Base-by-base conservation (phyloP, 2,888 invertebrate species). In the Melinopterus prodromus region DNA sequence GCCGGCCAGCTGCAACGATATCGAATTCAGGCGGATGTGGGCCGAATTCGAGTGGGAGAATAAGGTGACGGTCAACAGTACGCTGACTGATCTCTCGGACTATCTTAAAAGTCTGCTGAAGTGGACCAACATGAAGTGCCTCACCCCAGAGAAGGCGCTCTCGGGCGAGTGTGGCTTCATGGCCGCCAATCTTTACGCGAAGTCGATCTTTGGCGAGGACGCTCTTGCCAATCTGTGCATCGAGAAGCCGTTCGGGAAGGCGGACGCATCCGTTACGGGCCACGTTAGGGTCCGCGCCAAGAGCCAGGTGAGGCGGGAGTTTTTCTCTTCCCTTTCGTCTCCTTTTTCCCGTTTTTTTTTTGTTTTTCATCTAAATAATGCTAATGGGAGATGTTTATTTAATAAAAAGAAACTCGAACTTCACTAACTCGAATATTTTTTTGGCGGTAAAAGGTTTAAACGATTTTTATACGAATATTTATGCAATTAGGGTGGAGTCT, bases 41-140 rank as follows among this genome's bases (percentile, higher is more conserved):
- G 98, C 98, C 2, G 99, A 99, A 91, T 99, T 99, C 91, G 99
- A 99, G 90, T 99, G 99, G 99, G 99, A 99, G 91, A 99, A 99
- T 90, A 99, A 99, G 93, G 98, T 86, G 3, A 84, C 86, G 6
- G 86, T 86, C 6, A 84, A 97, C 89, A 99, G 99, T 0, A 94
- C 94, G 77, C 94, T 99, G 83, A 96, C 96, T 0, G 98, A 99
- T 88, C 91, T 99, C 80, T 93, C 96, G 83, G 97, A 97, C 84
- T 99, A 99, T 90, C 91, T 99, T 79, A 94, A 95, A 81, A 98
- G 99, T 87, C 91, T 99, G 77, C 91, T 99, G 79, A 94, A 95
- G 83, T 97, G 97, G 85, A 99, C 99, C 81, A 99, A 99, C 89
- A 99, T 99, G 99, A 98, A 98, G 88, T 99, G 99, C 88, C 92